Conservation (phyloP, 2,888 invertebrate species). For the Melanostoma mellinum region DNA sequence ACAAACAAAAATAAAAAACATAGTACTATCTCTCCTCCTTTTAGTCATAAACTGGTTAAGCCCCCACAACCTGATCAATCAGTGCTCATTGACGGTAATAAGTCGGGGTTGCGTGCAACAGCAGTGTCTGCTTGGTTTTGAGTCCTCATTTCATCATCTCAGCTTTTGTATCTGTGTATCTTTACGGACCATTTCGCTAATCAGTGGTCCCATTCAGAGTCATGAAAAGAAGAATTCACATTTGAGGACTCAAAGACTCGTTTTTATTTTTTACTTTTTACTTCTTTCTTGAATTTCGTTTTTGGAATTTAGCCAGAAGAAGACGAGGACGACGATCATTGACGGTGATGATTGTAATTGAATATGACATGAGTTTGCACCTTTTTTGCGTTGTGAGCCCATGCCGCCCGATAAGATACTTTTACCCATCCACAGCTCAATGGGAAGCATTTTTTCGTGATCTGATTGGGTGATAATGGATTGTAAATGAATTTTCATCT, state of each 20-base stretch:
- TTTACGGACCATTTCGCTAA: constrained; percentile 51
- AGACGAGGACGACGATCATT: not conserved
- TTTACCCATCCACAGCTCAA: constrained; percentile 20
- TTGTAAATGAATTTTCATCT: constrained; percentile 61
- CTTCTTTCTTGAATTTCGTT: not conserved
- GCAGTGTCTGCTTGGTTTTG: not conserved
- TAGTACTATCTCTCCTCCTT: not conserved
- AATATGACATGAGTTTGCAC: constrained; percentile 73
- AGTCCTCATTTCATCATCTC: constrained; percentile 29
- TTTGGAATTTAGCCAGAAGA: not conserved
- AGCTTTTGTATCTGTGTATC: constrained; percentile 29
- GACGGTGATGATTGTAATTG: constrained; percentile 68
- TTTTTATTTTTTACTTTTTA: not conserved
- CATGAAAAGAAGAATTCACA: constrained; percentile 8
- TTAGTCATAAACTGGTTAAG: constrained; percentile 43
- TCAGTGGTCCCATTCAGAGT: constrained; percentile 58
- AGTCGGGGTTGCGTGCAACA: constrained; percentile 57
- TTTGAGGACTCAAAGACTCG: constrained; percentile 5
- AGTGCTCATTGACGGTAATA: constrained; percentile 48
- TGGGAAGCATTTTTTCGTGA: constrained; percentile 58
- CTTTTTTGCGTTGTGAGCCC: constrained; percentile 34
- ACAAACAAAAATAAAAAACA: constrained; percentile 14
- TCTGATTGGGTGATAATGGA: constrained; percentile 71
- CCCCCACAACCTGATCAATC: constrained; percentile 61
- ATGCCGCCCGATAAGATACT: constrained; percentile 39